A percentile compares a stretch with the other conserved stretches of the same genome.
These are phyloP conservation scores for Tenualosa thibaudeaui DNA, from an alignment of 2,797 vertebrate genomes.

Conservation along the genomic window DNA sequence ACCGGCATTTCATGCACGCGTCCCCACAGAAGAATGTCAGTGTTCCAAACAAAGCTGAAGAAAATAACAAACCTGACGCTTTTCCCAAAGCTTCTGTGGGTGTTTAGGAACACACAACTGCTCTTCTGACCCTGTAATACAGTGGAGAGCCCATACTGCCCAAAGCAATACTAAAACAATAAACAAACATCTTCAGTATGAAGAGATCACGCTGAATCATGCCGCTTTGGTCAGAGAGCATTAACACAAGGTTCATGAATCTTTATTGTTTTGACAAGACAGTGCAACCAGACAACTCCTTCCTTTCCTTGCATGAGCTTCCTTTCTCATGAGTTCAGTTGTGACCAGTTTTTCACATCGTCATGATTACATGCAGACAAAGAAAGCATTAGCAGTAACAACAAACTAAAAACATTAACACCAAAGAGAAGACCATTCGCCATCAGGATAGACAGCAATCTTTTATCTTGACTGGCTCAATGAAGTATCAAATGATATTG, in stretches of 20 bases:
- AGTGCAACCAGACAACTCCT: too few relatives aligned
- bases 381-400: not conserved
- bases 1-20: not conserved
- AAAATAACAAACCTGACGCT: slow-evolving; percentile 10
- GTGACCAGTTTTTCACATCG: not conserved
- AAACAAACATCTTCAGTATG: not conserved
- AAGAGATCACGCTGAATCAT: not conserved
- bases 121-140: not conserved
- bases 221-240: not conserved
- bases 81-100: not conserved
- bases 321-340: not conserved
- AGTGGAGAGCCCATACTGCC: not conserved
- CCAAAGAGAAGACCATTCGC: not conserved
- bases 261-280: not conserved
- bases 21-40: not conserved
- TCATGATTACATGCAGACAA: not conserved
- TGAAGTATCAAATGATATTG: not conserved
- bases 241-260: not conserved
- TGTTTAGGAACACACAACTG: not conserved
- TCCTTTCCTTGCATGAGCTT: not conserved
- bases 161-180: not conserved
- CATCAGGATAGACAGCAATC: not conserved
- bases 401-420: not conserved
- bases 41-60: not conserved
- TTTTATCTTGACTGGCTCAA: not conserved